A percentile compares a stretch with the other conserved stretches of the same genome.
phyloP scores from a whole-genome alignment of 2,797 vertebrate species.

The Sphenopsis melanotis region DNA sequence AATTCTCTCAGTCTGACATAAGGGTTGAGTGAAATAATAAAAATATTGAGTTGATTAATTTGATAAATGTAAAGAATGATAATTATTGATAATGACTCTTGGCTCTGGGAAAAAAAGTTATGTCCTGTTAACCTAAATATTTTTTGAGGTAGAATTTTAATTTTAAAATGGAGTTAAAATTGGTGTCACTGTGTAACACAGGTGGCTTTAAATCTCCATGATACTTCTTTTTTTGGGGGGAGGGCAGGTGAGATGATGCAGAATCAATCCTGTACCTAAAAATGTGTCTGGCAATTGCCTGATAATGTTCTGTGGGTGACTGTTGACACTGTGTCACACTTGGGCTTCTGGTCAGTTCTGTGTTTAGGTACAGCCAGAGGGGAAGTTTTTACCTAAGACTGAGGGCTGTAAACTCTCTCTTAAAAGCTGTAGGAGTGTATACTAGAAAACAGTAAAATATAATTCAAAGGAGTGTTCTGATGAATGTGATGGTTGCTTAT shows the following conservation, averaged over 20 bases:
- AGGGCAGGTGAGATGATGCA: background rate
- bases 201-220: background rate
- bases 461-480: rapidly evolving
- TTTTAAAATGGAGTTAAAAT: background rate
- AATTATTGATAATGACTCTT: background rate
- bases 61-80: background rate
- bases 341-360: background rate
- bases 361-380: background rate
- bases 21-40: background rate
- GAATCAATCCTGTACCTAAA: background rate
- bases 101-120: background rate
- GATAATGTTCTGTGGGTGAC: background rate
- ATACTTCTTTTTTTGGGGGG: background rate
- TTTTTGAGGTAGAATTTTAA: background rate
- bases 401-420: background rate
- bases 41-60: background rate
- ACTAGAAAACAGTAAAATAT: background rate
- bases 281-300: background rate
- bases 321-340: background rate
- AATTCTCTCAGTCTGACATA: background rate
- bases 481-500: background rate
- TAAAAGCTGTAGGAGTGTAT: background rate
- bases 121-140: background rate
- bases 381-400: background rate
- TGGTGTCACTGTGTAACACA: background rate